phyloP scores from a whole-genome alignment of 2,888 invertebrate genomes.

The Nymphalis c-album region DNA sequence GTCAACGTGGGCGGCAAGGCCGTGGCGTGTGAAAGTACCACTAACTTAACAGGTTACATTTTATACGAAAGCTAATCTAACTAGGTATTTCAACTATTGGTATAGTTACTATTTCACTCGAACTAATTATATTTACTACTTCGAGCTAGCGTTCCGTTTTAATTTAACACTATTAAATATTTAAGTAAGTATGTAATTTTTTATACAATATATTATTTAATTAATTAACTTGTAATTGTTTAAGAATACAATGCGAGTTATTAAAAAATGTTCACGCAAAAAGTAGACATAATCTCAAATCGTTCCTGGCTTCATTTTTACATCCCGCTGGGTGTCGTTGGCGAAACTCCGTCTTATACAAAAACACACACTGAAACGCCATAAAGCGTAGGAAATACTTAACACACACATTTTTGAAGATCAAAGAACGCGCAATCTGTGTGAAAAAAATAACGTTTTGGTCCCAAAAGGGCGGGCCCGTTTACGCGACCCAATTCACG shows the following conservation, averaged over 20 bases:
- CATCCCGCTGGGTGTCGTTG: constrained; percentile 75
- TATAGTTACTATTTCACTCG: constrained; percentile 12
- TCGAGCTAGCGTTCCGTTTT: not conserved
- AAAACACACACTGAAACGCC: constrained; percentile 67
- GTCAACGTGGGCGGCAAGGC: constrained; percentile 31
- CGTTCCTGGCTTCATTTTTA: constrained; percentile 66
- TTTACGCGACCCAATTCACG: constrained; percentile 81
- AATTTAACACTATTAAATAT: not conserved
- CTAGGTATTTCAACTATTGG: constrained; percentile 5
- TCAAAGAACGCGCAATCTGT: constrained; percentile 79
- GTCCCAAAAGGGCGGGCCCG: constrained; percentile 81
- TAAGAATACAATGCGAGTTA: no score
- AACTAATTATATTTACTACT: not conserved
- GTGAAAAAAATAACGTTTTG: constrained; percentile 80
- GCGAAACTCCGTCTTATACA: constrained; percentile 51
- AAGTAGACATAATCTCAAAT: constrained; percentile 60
- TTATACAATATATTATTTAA: no score
- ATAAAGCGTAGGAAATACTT: constrained; percentile 78
- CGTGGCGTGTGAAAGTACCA: constrained; percentile 34
- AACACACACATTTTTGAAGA: constrained; percentile 79
- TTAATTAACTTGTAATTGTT: no score
- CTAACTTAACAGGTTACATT: constrained; percentile 34
- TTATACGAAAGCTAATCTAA: constrained; percentile 15
- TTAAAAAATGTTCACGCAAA: constrained; percentile 6
- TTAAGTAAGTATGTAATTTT: no score